A percentile compares a stretch with the other conserved stretches of the same genome.
phyloP scores from a whole-genome alignment of 2,888 invertebrate species.

The Elmis aenea region DNA sequence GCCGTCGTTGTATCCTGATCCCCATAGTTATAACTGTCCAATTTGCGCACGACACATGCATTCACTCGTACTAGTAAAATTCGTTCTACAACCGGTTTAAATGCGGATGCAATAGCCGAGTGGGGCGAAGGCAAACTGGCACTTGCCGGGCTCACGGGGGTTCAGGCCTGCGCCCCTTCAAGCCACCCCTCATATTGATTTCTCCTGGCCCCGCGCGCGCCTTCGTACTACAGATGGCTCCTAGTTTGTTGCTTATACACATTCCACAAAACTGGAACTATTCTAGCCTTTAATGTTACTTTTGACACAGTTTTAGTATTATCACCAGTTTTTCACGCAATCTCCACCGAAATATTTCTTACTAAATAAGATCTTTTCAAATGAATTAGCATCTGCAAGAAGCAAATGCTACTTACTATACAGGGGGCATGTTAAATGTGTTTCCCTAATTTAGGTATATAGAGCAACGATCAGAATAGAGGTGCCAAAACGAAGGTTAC shows the following conservation, averaged over 20 bases:
- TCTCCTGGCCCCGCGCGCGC: conserved; percentile 40
- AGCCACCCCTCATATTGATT: conserved; percentile 47
- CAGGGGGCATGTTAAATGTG: too few relatives aligned
- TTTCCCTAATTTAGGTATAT: too few relatives aligned
- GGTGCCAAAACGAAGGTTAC: too few relatives aligned
- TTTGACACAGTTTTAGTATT: conserved; percentile 5
- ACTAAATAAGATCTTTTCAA: too few relatives aligned
- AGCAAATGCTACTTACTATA: too few relatives aligned
- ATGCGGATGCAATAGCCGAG: conserved; percentile 37
- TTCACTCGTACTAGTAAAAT: conserved; percentile 17
- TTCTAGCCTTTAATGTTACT: conserved; percentile 8
- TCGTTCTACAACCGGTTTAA: conserved; percentile 22
- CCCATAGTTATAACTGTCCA: too few relatives aligned
- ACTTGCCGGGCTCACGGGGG: conserved; percentile 49
- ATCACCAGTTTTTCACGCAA: conserved; percentile 1
- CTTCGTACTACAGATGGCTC: conserved; percentile 21
- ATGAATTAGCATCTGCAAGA: too few relatives aligned
- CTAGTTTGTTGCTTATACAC: conserved; percentile 35
- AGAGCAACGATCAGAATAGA: too few relatives aligned
- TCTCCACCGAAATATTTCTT: too few relatives aligned
- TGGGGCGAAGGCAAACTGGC: conserved; percentile 49
- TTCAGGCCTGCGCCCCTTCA: conserved; percentile 47
- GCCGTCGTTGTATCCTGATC: too few relatives aligned
- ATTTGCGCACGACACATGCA: conserved; percentile 19
- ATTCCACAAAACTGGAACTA: conserved; percentile 17